Conservation (phyloP, 2,888 invertebrate species). For the Fragum whitleyi region DNA sequence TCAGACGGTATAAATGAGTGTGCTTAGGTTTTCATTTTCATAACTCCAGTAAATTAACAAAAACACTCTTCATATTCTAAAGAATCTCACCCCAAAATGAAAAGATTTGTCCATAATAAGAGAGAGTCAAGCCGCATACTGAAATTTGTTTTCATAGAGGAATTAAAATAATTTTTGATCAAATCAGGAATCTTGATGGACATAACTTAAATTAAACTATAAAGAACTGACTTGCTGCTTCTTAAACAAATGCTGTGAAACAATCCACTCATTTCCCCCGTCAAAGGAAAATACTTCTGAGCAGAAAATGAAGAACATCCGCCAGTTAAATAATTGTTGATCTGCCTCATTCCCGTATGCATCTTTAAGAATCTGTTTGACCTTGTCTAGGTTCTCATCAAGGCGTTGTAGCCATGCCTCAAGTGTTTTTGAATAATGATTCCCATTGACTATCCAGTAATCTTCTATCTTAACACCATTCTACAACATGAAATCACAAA, state of each 20-base stretch:
- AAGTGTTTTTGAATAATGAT: constrained; percentile 76
- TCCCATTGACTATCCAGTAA: constrained; percentile 78
- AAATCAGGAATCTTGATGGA: too few relatives aligned
- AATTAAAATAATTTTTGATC: too few relatives aligned
- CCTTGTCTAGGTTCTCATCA: constrained; percentile 74
- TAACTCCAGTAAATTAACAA: too few relatives aligned
- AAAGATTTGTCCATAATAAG: too few relatives aligned
- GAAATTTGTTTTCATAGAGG: too few relatives aligned
- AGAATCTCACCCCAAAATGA: too few relatives aligned
- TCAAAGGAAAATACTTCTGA: constrained; percentile 79
- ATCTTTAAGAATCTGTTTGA: constrained; percentile 68
- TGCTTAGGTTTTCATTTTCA: too few relatives aligned
- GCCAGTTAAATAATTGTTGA: constrained; percentile 79
- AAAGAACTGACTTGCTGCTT: constrained; percentile 70
- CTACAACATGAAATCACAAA: constrained; percentile 58
- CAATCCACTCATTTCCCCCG: constrained; percentile 81
- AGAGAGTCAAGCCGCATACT: too few relatives aligned
- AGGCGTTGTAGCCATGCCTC: constrained; percentile 77
- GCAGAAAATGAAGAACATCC: constrained; percentile 81
- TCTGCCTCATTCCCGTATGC: constrained; percentile 75
- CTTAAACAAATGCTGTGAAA: constrained; percentile 77
- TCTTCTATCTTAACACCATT: constrained; percentile 75
- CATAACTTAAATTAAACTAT: too few relatives aligned
- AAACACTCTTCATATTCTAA: too few relatives aligned
- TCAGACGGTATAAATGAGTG: too few relatives aligned